A percentile compares a stretch with the other conserved stretches of the same genome.
phyloP scores from a whole-genome alignment of 2,797 vertebrate genomes.

The Malacoctenus gilli region DNA sequence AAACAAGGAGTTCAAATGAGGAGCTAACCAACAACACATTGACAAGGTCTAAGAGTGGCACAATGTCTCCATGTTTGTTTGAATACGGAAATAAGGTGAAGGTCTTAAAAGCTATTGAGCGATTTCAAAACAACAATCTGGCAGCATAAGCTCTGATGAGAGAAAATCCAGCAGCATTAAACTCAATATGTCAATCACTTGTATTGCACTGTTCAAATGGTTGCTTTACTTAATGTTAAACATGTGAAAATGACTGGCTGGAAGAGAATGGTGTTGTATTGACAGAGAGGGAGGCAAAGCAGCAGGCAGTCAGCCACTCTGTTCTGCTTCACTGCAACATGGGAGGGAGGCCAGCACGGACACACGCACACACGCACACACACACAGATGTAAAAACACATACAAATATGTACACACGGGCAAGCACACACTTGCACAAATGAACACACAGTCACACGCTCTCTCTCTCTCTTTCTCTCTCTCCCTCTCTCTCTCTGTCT shows the following conservation, averaged over 20 bases:
- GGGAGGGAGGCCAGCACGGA: constrained; percentile 75
- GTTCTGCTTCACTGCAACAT: constrained; percentile 81
- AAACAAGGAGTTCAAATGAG: constrained; percentile 21
- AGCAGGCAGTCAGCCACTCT: constrained; percentile 80
- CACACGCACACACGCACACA: constrained; percentile 44
- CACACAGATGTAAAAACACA: constrained; percentile 31
- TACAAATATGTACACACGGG: constrained; percentile 28
- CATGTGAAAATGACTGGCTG: constrained; percentile 76
- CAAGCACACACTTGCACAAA: constrained; percentile 55
- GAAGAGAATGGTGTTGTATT: constrained; percentile 77
- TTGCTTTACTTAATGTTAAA: constrained; percentile 74
- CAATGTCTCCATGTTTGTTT: background rate
- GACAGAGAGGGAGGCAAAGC: constrained; percentile 79
- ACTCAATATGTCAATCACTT: constrained; percentile 65
- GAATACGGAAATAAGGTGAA: constrained; percentile 36
- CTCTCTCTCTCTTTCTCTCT: constrained; percentile 10
- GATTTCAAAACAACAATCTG: constrained; percentile 54
- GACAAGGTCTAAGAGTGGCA: constrained; percentile 27
- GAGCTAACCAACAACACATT: constrained; percentile 33
- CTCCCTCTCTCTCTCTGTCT: background rate
- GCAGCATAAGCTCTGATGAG: constrained; percentile 47
- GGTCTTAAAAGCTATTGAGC: constrained; percentile 40
- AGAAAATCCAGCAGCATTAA: constrained; percentile 57
- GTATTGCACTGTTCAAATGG: constrained; percentile 60
- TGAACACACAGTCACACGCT: constrained; percentile 42